Percentiles rank a stretch among this genome's conserved stretches.
phyloP scores from a whole-genome alignment of 37 sponge, comb jelly and placozoan species.

The Ephydatia muelleri region DNA sequence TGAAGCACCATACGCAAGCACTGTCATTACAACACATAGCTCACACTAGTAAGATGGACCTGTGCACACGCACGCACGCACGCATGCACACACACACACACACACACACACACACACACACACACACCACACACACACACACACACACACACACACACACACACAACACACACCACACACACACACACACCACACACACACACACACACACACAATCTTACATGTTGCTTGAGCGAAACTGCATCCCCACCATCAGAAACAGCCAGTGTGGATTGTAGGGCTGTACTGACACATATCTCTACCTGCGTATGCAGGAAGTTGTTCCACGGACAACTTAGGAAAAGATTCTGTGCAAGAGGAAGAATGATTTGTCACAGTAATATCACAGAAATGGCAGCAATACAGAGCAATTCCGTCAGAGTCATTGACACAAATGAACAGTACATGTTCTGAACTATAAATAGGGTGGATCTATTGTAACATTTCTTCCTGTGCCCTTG shows the following conservation, averaged over 20 bases:
- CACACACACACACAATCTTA: constrained; percentile 21
- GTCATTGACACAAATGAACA: too few species aligned
- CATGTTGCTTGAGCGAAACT: constrained; percentile 57
- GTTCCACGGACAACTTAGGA: constrained; percentile 83
- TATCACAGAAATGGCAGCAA: too few species aligned
- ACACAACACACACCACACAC: too few species aligned
- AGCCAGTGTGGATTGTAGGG: constrained; percentile 5
- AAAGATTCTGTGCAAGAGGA: constrained; percentile 54
- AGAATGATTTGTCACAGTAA: not conserved
- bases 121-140: too few species aligned
- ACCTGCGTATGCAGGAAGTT: constrained; percentile 86
- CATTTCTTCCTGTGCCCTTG: too few species aligned
- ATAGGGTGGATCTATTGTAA: too few species aligned
- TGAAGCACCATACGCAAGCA: not conserved
- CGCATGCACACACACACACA: constrained; percentile 20
- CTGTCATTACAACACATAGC: too few species aligned
- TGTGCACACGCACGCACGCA: not conserved
- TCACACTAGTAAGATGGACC: too few species aligned
- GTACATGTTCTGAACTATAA: too few species aligned
- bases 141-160: constrained; percentile 30
- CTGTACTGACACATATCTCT: constrained; percentile 53
- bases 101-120: constrained; percentile 32
- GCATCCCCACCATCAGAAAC: constrained; percentile 1
- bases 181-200: too few species aligned
- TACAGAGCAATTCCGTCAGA: too few species aligned